These are phyloP conservation scores for Apomyelois bistriatella DNA, from an alignment of 2,888 invertebrate species.

Conservation along the genomic window DNA sequence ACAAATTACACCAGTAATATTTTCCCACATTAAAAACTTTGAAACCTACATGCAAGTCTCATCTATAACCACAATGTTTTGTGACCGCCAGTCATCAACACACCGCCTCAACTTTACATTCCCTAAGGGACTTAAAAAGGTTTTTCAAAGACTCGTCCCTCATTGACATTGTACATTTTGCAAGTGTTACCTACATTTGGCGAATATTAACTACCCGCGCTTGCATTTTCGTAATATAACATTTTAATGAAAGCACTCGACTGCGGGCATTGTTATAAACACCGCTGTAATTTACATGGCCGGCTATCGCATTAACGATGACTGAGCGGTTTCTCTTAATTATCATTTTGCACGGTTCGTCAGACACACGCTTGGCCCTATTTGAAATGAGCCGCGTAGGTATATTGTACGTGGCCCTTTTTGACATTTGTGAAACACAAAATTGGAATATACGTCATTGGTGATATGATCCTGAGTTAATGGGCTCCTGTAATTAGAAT, in stretches of 20 bases:
- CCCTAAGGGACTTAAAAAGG: constrained; percentile 43
- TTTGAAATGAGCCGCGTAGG: constrained; percentile 28
- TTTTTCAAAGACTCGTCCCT: constrained; percentile 33
- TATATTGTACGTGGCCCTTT: constrained; percentile 17
- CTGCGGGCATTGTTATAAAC: constrained; percentile 63
- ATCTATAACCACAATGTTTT: background rate
- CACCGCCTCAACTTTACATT: constrained; percentile 36
- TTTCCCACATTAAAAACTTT: too few species aligned
- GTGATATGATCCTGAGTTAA: background rate
- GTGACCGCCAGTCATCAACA: constrained; percentile 48
- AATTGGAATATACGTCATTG: constrained; percentile 8
- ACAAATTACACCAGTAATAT: too few species aligned
- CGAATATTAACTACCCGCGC: constrained; percentile 22
- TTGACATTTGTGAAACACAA: constrained; percentile 20
- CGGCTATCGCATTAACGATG: constrained; percentile 75
- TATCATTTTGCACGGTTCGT: constrained; percentile 79
- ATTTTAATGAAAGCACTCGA: constrained; percentile 66
- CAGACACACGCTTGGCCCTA: constrained; percentile 58
- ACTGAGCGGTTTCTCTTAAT: constrained; percentile 78
- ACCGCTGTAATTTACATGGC: constrained; percentile 65
- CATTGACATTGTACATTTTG: constrained; percentile 26
- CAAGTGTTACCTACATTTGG: constrained; percentile 12
- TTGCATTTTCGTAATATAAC: constrained; percentile 52
- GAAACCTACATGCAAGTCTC: background rate
- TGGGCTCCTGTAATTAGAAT: constrained; percentile 2